phyloP scores from a whole-genome alignment of 92 coral and sea anemone genomes.

The Scolanthus callimorphus region DNA sequence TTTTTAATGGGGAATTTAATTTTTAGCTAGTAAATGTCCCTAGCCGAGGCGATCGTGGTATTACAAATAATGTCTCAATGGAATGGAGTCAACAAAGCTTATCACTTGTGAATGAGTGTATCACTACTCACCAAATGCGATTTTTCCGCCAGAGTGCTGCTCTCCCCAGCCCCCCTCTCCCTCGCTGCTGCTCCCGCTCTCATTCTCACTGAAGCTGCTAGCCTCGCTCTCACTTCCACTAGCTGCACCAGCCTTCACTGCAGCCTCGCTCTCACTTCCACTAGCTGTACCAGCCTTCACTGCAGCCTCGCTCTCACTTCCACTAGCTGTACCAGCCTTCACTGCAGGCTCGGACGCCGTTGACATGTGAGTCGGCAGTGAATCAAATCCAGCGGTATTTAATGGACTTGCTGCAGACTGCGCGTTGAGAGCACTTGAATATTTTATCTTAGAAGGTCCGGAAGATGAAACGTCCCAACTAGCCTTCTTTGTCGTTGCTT shows the following conservation, averaged over 20 bases:
- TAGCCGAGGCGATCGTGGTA: too few relatives aligned
- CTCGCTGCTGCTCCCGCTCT: conserved; percentile 44
- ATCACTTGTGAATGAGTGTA: too few relatives aligned
- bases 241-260: conserved; percentile 64
- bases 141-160: conserved; percentile 75
- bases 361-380: conserved; percentile 9
- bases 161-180: conserved; percentile 26
- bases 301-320: conserved; percentile 34
- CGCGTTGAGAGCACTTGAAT: conserved; percentile 71
- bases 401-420: conserved; percentile 64
- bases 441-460: conserved; percentile 15
- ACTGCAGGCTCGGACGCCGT: conserved; percentile 60
- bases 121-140: conserved; percentile 53
- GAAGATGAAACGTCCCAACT: too few relatives aligned
- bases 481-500: conserved; percentile 15
- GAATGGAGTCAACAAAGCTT: too few relatives aligned
- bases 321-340: conserved; percentile 38
- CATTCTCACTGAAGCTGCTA: conserved; percentile 12
- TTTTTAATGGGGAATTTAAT: too few relatives aligned
- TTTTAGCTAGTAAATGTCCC: too few relatives aligned
- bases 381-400: conserved; percentile 43
- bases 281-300: conserved; percentile 49
- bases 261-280: conserved; percentile 26
- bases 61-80: too few relatives aligned
- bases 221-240: conserved; percentile 45